Evolutionary conservation across 2,113 vertebrate genomes (phyloP), one percentile per base, ranked within the genome.

Genomic region (Eupsittula cactorum): DNA sequence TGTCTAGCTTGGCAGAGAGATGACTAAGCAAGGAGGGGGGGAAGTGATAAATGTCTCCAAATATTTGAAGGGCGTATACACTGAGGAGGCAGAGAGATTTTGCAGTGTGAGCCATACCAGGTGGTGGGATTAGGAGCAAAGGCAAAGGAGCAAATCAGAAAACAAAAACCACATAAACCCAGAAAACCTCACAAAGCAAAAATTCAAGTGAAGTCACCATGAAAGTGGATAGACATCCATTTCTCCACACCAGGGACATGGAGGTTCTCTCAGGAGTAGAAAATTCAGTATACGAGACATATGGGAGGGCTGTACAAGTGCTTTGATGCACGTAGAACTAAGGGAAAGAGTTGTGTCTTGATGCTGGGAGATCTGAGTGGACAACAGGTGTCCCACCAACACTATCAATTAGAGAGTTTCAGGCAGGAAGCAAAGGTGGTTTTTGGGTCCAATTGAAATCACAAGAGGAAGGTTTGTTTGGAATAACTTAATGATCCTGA

Each of bases 1-100:
- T 35, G 67, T 85, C 94, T 94, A 74, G 82, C 88, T 97, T 96
- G 93, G 95, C 94, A 97, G 92, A 91, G 82, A 97, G 94, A 96
- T 92, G 86, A 96, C 95, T 95, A 90, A 91, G 95, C 70, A 10
- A 49, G 67, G 80, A 62, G 44, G 84, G 47, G 55, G 86, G 53
- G 80, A 74, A 93, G 80, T 96, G 94, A 97, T 96, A 96, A 96
- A 97, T 67, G 80, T 85, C 90, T 94, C 93, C 92, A 95, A 95
- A 94, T 96, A 97, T 94, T 93, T 96, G 92, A 96, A 97, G 84
- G 88, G 84, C 3, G 39, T 92, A 95, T 85, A 79, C 75, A 85
- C 87, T 81, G 74, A 95, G 74, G 77, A 96, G 41, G 90, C 52
- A 92, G 73, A 69, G 88, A 82, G 74, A 82, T 83, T 92, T 69